Evolutionary conservation across 2,797 vertebrate genomes (phyloP), one percentile per base, ranked within the genome.

Genomic region (Sebastes diaconus): DNA sequence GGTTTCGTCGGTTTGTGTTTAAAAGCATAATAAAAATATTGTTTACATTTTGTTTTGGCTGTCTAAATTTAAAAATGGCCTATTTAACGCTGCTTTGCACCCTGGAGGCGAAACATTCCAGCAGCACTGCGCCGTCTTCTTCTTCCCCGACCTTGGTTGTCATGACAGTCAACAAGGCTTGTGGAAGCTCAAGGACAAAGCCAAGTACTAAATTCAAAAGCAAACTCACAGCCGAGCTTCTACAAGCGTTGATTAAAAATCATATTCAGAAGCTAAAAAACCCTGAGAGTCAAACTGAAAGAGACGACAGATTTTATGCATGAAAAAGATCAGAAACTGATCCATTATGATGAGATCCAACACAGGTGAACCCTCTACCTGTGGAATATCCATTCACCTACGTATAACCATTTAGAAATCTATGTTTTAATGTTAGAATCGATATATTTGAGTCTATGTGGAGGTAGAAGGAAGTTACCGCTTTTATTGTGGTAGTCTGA

Each of bases 71-170:
- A 10, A 11, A 55, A 25, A 16, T 2, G 1, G 54, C 16, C 4
- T 2, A 2, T 14, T 29, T 27, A 20, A 50, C 58, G 3, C 0
- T 18, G 54, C 18, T 60, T 10, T 73, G 54, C 7, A 14, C 68
- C 27, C 24, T 25, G 9, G 34, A 79, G 72, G 68, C 71, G 12
- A 46, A 78, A 76, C 63, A 78, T 84, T 79, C 83, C 77, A 60
- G 68, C 77, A 76, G 73, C 74, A 14, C 64, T 18, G 73, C 68
- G 27, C 68, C 13, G 54, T 85, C 81, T 74, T 75, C 79, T 24
- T 58, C 65, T 39, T 39, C 36, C 36, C 32, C 39, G 39, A 86
- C 88, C 88, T 73, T 79, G 78, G 91, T 88, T 78, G 84, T 79
- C 89, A 88, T 87, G 87, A 74, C 86, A 80, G 54, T 65, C 52